A percentile compares a stretch with the other conserved stretches of the same genome.
These are phyloP conservation scores for Odocoileus hemionus DNA, from an alignment of 2,113 vertebrate genomes.

Conservation along the genomic window DNA sequence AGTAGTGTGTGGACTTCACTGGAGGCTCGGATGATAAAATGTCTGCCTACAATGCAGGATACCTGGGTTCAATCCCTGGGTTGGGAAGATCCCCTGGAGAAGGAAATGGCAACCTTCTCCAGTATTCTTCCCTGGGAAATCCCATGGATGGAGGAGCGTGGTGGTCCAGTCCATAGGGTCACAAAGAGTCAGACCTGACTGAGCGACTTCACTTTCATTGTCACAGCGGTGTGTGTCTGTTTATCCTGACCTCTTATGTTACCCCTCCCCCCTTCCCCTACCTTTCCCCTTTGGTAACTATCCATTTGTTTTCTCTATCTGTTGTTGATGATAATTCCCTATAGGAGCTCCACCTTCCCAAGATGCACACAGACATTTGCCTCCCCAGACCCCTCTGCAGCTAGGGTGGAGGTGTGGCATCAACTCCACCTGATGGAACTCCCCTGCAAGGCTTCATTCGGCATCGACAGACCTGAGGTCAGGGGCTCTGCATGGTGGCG, in stretches of 20 bases:
- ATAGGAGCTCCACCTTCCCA: background rate
- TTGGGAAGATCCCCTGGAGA: background rate
- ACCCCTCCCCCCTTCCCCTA: background rate
- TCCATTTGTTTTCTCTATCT: background rate
- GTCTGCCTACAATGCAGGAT: background rate
- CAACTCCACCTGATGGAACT: background rate
- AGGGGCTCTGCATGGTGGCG: background rate
- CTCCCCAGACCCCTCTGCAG: background rate
- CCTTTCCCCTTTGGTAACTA: background rate
- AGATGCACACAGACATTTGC: background rate
- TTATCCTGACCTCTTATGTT: background rate
- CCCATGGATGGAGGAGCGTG: background rate
- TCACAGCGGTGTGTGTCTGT: background rate
- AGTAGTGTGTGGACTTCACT: background rate
- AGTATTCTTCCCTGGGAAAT: background rate
- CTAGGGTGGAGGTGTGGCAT: background rate
- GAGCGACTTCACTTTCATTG: rapidly evolving
- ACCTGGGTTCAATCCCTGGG: background rate
- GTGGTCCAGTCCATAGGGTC: background rate
- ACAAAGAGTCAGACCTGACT: background rate
- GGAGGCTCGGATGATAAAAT: background rate
- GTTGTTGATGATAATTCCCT: background rate
- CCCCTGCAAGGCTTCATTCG: background rate
- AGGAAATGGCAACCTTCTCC: background rate
- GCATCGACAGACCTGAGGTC: background rate